Evolutionary conservation across 2,888 invertebrate genomes (phyloP), one percentile per base, ranked within the genome.

Genomic region (Aphidius colemani): DNA sequence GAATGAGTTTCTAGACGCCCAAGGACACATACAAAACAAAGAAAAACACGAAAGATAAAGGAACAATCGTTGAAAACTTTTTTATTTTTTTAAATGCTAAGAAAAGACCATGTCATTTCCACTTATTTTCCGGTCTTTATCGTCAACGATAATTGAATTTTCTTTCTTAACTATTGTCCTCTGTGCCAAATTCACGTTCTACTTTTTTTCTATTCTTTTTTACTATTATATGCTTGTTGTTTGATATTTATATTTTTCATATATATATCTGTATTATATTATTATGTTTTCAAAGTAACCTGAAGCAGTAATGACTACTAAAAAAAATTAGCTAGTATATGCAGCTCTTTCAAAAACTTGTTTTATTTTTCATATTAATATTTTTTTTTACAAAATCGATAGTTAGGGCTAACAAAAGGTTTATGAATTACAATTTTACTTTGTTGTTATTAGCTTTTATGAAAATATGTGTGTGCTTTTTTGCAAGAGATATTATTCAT

Each of bases 91-190:
- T 39, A 30, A 10, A n/a, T 30, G 39, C 40, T 45, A 39, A 30
- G 57, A 46, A 30, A 57, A 57, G 57, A 46, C 57, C 56, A 11
- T 57, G 57, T 57, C 57, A 46, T 57, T 57, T 57, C 57, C 57
- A 57, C 57, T 57, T 57, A 30, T 30, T 57, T 57, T 57, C 57
- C 57, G 57, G 39, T 57, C 57, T 57, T 57, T 57, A 57, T 57
- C 39, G 39, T 57, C 46, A 30, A 46, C 57, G 57, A 57, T 57
- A 57, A 57, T 57, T 57, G 57, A 57, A 57, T 57, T 57, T 57
- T 57, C 57, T 57, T 57, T 11, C n/a, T 45, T 46, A 48, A 39
- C 57, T 39, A 57, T 44, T 30, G 45, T 45, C 57, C 44, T 30
- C 30, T 30, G 30, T 11, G 39, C 57, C 57, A 57, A 57, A 46